phyloP scores from a whole-genome alignment of 2,888 invertebrate genomes.

The Drosophila meridionalis region DNA sequence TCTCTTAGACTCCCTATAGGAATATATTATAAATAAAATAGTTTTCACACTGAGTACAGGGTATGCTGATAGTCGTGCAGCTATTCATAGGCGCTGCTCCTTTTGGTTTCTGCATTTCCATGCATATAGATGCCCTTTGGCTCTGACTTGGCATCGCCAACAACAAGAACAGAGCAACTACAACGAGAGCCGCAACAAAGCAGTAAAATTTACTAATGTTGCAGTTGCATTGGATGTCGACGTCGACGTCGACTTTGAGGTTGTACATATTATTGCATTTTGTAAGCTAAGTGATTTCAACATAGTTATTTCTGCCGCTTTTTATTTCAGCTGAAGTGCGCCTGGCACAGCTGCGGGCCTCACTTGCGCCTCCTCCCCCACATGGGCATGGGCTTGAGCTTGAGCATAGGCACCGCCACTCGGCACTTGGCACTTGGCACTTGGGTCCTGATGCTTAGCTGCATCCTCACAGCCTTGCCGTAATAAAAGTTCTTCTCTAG shows the following conservation, averaged over 20 bases:
- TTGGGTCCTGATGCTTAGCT: conserved; percentile 36
- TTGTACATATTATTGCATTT: conserved; percentile 64
- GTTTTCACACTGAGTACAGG: not conserved
- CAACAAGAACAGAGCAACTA: conserved; percentile 9
- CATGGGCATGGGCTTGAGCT: not conserved
- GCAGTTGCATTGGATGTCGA: conserved; percentile 40
- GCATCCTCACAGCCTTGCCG: conserved; percentile 30
- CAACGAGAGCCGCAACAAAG: conserved; percentile 51
- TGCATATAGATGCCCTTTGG: conserved; percentile 55
- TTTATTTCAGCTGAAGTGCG: conserved; percentile 44
- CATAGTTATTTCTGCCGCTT: conserved; percentile 62
- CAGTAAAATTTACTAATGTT: conserved; percentile 69
- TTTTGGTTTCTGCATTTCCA: conserved; percentile 29
- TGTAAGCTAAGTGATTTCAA: conserved; percentile 70
- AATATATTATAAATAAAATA: not conserved
- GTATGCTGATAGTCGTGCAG: conserved; percentile 6
- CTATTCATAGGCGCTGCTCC: not conserved
- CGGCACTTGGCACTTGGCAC: conserved; percentile 8
- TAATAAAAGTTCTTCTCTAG: conserved; percentile 46
- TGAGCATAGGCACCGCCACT: not conserved
- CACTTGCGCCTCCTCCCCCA: conserved; percentile 20
- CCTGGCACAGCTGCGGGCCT: conserved; percentile 5
- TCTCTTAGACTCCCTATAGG: not conserved
- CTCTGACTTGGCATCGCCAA: conserved; percentile 32
- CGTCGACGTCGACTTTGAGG: conserved; percentile 20